A percentile compares a stretch with the other conserved stretches of the same genome.
Conservation (phyloP, 2,888 invertebrate species). For the Encarsia formosa region DNA sequence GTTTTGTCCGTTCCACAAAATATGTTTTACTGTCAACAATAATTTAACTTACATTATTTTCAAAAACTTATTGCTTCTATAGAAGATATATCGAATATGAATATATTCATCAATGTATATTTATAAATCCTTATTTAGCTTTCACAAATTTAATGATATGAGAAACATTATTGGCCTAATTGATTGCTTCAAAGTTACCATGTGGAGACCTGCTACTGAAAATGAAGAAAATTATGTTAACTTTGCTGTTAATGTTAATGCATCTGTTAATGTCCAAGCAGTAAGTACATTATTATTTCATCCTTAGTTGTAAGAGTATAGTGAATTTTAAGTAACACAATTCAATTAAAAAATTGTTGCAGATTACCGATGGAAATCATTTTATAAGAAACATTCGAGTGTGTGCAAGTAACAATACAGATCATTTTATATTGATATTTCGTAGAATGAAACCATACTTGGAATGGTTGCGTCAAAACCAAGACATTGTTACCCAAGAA, state of each 20-base stretch:
- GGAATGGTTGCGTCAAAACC: background rate
- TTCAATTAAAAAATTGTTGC: too few relatives aligned
- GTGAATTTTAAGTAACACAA: background rate
- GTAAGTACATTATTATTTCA: background rate
- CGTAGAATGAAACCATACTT: background rate
- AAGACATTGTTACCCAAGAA: background rate
- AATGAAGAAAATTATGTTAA: constrained; percentile 4
- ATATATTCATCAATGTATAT: too few relatives aligned
- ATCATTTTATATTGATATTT: background rate
- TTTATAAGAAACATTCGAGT: background rate
- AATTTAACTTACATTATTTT: too few relatives aligned
- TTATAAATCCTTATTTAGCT: too few relatives aligned
- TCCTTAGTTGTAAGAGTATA: background rate
- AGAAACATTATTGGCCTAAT: background rate
- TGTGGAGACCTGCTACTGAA: background rate
- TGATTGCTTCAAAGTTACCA: background rate
- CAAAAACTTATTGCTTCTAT: too few relatives aligned
- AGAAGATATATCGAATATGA: too few relatives aligned
- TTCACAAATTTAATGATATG: background rate
- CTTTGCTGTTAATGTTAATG: background rate
- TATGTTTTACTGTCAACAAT: too few relatives aligned
- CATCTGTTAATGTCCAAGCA: constrained; percentile 3
- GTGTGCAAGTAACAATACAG: constrained; percentile 1
- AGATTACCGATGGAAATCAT: constrained; percentile 1
- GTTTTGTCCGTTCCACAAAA: too few relatives aligned